Base-by-base conservation (phyloP, 1,140 invertebrate species). In the Drosophila sucinea region DNA sequence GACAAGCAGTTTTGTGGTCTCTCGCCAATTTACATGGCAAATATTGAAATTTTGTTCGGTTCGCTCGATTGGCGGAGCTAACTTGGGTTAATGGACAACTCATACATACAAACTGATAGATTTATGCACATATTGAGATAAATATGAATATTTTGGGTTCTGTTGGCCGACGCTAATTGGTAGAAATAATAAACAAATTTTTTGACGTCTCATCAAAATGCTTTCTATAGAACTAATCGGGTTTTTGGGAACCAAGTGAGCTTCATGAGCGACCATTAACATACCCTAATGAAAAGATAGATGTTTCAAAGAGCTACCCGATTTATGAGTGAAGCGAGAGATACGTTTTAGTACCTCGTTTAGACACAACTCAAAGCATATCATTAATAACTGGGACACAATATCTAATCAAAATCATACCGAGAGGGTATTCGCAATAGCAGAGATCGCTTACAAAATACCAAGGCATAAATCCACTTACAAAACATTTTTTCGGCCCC, bases 11-110 rank as follows among this genome's bases (percentile, higher is more conserved):
- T 32, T 25, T 17, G n/a, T 27, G 70, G n/a, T 29, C 44, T 82
- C 38, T 67, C 68, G 83, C 44, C 65, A 82, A 87, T 79, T 82
- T 51, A 11, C 62, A 70, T 11, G 7, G 40, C 57, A 76, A 85
- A 85, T 77, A 86, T 75, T 76, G 54, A 66, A 54, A 69, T 73
- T 56, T 51, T 38, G 60, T 57, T 8, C 38, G 62, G 1, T 35
- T 33, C 33, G 35, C 64, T 67, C 30, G 44, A 41, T 40, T 33
- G 71, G 25, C 54, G 55, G 11, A 57, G 55, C 30, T 57, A 57
- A 57, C 11, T 23, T 58, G 56, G 32, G 17, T 35, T 38, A 58
- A 58, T 58, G 38, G 17, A 32, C 11, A 57, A 7, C 5, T 25
- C 30, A 57, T 33, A 32, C 17, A 58, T 35, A 56, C 32, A 56